Evolutionary conservation across 2,113 vertebrate species (phyloP).

Genomic region (Thymallus thymallus): DNA sequence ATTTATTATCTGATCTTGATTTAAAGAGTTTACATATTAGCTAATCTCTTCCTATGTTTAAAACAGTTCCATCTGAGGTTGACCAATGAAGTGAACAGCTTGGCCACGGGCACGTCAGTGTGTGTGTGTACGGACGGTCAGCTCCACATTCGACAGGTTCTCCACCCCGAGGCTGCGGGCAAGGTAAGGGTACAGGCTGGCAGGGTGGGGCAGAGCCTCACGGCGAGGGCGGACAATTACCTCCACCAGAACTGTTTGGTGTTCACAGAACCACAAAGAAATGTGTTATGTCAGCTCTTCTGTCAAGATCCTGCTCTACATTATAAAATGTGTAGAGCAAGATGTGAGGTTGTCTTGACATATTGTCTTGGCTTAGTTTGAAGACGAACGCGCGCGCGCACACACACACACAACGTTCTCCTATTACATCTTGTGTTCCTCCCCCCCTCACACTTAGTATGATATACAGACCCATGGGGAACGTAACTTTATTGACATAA

Average conservation of each 20-base stretch:
- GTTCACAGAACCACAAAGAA: slow-evolving; percentile 21
- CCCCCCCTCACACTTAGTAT: slow-evolving; percentile 3
- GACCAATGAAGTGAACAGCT: slow-evolving; percentile 87
- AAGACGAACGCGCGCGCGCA: slow-evolving; percentile 9
- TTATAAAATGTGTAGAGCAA: slow-evolving; percentile 20
- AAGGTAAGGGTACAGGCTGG: slow-evolving; percentile 79
- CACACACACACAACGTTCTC: slow-evolving; percentile 2
- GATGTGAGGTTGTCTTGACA: slow-evolving; percentile 27
- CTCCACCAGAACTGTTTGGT: slow-evolving; percentile 26
- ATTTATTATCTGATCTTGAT: neutral
- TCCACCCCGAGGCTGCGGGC: slow-evolving; percentile 95
- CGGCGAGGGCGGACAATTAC: slow-evolving; percentile 49
- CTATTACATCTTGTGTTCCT: slow-evolving; percentile 28
- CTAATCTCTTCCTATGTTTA: neutral
- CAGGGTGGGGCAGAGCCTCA: slow-evolving; percentile 36
- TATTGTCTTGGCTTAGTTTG: neutral
- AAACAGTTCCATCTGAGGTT: slow-evolving; percentile 90
- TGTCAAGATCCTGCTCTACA: slow-evolving; percentile 24
- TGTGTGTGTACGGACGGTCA: slow-evolving; percentile 96
- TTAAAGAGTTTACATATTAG: neutral
- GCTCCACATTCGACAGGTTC: slow-evolving; percentile 90
- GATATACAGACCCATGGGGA: neutral
- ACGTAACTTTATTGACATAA: slow-evolving; percentile 2
- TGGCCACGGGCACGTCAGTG: slow-evolving; percentile 86
- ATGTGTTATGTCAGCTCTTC: slow-evolving; percentile 38